phyloP scores from a whole-genome alignment of 1,140 invertebrate species.

The Drosophila arawakana region DNA sequence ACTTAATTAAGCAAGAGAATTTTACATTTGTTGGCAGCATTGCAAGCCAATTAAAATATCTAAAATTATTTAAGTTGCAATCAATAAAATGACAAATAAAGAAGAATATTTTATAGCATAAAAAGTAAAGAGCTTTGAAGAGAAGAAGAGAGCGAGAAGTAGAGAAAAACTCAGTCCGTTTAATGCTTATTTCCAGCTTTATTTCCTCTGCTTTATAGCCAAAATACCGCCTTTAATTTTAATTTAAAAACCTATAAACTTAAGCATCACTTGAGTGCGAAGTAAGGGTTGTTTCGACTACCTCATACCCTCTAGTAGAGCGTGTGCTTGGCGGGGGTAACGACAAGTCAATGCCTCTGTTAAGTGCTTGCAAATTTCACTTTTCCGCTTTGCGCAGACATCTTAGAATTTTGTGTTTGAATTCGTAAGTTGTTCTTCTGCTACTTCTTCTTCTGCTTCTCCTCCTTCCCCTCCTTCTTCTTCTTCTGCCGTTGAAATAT shows the following conservation, averaged over 20 bases:
- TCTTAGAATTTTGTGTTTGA: conserved; percentile 14
- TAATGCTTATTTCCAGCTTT: too few relatives aligned
- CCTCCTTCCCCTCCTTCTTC: conserved; percentile 5
- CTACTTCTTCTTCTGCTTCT: conserved; percentile 21
- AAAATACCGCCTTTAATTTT: not conserved
- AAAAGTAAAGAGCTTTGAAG: too few relatives aligned
- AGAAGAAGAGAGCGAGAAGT: too few relatives aligned
- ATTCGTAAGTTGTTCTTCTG: conserved; percentile 36
- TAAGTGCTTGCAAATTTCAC: conserved; percentile 79
- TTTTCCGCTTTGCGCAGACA: conserved; percentile 61
- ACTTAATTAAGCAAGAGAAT: not conserved
- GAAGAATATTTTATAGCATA: too few relatives aligned
- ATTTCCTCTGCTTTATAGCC: not conserved
- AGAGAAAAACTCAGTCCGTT: too few relatives aligned
- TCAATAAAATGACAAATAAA: too few relatives aligned
- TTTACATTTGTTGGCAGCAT: not conserved
- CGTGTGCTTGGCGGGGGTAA: not conserved
- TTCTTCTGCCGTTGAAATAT: conserved; percentile 59
- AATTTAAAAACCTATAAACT: not conserved
- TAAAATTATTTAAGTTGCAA: too few relatives aligned
- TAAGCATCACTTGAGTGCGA: not conserved
- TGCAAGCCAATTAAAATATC: too few relatives aligned
- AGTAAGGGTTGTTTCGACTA: not conserved
- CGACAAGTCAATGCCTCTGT: conserved; percentile 38
- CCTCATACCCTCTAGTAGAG: not conserved